Percentiles rank a stretch among this genome's conserved stretches.
These are phyloP conservation scores for Eulacestoma nigropectus DNA, from an alignment of 2,113 vertebrate species.

Conservation along the genomic window DNA sequence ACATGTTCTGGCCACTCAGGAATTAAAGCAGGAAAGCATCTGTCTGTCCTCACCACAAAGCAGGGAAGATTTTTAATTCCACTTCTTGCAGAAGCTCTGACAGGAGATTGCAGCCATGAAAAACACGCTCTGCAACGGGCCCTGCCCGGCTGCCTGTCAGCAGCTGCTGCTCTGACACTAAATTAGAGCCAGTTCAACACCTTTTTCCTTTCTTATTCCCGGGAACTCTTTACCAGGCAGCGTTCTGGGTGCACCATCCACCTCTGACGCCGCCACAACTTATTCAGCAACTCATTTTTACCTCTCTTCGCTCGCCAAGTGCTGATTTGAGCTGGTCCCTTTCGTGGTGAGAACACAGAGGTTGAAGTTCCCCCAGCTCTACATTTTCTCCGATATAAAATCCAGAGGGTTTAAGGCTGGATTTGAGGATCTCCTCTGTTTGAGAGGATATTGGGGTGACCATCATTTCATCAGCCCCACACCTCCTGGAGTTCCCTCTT, in stretches of 20 bases:
- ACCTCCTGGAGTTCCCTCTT: neutral
- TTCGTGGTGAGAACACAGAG: neutral
- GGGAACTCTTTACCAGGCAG: neutral
- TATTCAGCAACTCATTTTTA: neutral
- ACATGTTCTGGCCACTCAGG: constrained; percentile 62
- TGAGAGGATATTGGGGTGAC: neutral
- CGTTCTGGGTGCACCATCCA: neutral
- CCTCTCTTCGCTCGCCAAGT: neutral
- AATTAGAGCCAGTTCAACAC: neutral
- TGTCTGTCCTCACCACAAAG: constrained; percentile 68
- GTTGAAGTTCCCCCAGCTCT: neutral
- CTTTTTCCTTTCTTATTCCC: neutral
- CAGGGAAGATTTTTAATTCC: constrained; percentile 41
- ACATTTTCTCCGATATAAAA: neutral
- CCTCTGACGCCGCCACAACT: neutral
- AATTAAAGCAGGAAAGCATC: constrained; percentile 69
- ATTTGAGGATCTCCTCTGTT: neutral
- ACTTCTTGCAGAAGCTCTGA: constrained; percentile 38
- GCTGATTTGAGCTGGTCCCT: too few relatives aligned
- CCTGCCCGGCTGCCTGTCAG: constrained; percentile 41
- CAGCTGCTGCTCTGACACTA: neutral
- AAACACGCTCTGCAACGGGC: constrained; percentile 43
- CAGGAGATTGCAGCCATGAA: constrained; percentile 48
- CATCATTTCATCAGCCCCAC: neutral
- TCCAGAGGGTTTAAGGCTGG: neutral